Evolutionary conservation across 2,113 vertebrate genomes (phyloP), one percentile per base, ranked within the genome.

Genomic region (Nematolebias whitei): DNA sequence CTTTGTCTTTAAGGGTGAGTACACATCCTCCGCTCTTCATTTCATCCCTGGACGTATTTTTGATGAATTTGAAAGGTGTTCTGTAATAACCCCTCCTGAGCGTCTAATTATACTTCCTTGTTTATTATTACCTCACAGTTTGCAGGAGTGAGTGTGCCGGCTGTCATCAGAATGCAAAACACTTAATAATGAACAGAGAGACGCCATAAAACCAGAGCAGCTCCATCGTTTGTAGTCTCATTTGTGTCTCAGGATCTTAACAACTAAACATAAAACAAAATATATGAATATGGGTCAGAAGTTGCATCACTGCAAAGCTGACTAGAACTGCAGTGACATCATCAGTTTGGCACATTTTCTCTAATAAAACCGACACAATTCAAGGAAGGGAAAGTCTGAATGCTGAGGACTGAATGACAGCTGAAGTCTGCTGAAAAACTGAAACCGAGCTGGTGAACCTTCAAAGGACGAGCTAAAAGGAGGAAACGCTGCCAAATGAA

Each of bases 1-100:
- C 91, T 98, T 98, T 71, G 96, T 98, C 81, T 98, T 98, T 84
- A 98, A 98, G 89, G 96, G 96, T 98, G 84, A 93, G 95, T 63
- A 20, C 52, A 8, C 14, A 29, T 38, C 15, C 11, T 66, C 16
- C n/a, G 11, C 1, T 3, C 5, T 39, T 12, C 9, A 40, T 32
- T 32, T 32, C 3, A 49, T 47, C 49, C 16, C 15, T 32, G 29
- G 16, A 38, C 11, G 24, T 16, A 13, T 49, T 49, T 20, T 49
- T 7, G 2, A 19, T 13, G 2, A 19, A 18, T 19, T 2, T 18
- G 29, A n/a, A 53, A 32, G 29, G 4, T 14, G 2, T 13, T 9
- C 16, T 40, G 8, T 12, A 20, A 47, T 3, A 47, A 47, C 43
- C n/a, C 18, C 43, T 7, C 43, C 9, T 19, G 10, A 11, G 1